These are phyloP conservation scores for Forficula auricularia DNA, from an alignment of 1,140 invertebrate genomes.

Conservation along the genomic window DNA sequence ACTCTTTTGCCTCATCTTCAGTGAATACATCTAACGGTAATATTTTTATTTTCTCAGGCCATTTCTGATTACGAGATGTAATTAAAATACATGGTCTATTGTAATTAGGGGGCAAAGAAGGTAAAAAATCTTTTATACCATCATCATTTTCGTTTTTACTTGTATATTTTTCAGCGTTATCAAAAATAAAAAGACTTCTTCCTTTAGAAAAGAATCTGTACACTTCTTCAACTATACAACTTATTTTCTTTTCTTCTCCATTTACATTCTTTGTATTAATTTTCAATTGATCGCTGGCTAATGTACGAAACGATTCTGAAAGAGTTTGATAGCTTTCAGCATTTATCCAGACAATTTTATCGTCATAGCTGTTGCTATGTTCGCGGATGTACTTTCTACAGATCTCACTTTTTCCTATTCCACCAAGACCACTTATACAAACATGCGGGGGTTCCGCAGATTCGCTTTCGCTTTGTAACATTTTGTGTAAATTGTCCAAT, in stretches of 20 bases:
- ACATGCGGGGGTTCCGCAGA: conserved; percentile 2
- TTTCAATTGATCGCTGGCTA: conserved; percentile 10
- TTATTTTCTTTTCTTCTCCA: conserved; percentile 8
- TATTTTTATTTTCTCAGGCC: conserved; percentile 4
- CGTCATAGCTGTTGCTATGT: conserved; percentile 12
- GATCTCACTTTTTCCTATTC: conserved; percentile 16
- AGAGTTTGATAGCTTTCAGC: conserved; percentile 16
- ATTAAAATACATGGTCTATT: conserved; percentile 12
- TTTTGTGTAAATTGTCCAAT: conserved; percentile 1
- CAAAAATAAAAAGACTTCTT: conserved; percentile 16
- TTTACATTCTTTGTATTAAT: conserved; percentile 9
- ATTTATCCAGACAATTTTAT: conserved; percentile 16
- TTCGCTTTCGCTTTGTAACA: not conserved
- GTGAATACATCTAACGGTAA: conserved; percentile 5
- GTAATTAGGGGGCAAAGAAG: not conserved
- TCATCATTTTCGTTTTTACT: conserved; percentile 3
- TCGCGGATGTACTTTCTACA: conserved; percentile 13
- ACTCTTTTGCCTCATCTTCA: conserved; percentile 10
- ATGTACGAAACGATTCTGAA: conserved; percentile 12
- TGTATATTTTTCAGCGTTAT: conserved; percentile 14
- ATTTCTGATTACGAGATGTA: conserved; percentile 12
- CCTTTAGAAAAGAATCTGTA: conserved; percentile 13
- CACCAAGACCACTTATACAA: conserved; percentile 13
- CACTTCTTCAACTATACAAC: conserved; percentile 10
- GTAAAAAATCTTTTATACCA: conserved; percentile 11